Evolutionary conservation across 2,888 invertebrate genomes (phyloP), one percentile per base, ranked within the genome.

Genomic region (Andrena haemorrhoa): DNA sequence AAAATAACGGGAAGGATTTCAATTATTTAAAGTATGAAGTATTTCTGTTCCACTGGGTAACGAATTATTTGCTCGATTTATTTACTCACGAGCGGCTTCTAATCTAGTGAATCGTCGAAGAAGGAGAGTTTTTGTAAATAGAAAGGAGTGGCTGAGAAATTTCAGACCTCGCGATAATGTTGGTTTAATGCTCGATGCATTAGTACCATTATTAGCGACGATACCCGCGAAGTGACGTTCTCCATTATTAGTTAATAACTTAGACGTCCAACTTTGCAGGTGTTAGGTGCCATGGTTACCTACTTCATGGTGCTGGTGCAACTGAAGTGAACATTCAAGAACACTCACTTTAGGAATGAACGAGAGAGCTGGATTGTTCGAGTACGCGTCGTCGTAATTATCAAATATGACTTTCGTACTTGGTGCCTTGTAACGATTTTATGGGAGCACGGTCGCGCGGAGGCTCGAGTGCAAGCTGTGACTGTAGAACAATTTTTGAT

Each of bases 221-320:
- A 41, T 41, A 41, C 16, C 16, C 5, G 1, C 41, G 41, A 41
- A 41, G 51, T 51, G n/a, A 2, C 20, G 4, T 23, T 63, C 20
- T 41, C 10, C 7, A 10, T 6, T 56, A 2, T 23, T 56, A 33
- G 12, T 31, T 6, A 31, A 53, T 61, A 61, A 66, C 63, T 29
- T 10, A 23, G 49, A 77, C 20, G 3, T 23, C 0, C 0, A 70
- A 72, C 51, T 66, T 41, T 93, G 94, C 93, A 98, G 97, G 98
- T 98, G 12, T 95, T 98, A 51, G 98, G 98, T 84, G 98, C 98
- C 53, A 97, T 97, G 4, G 98, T 98, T 0, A 98, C 98, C 35
- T 98, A 98, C 94, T 98, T 98, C 95, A 98, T 98, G 98, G 98
- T 98, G 94, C 95, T 98, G 95, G 97, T 98, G 70, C 98, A 98